A percentile compares a stretch with the other conserved stretches of the same genome.
These are phyloP conservation scores for Sarcophaga variegata DNA, from an alignment of 2,888 invertebrate species.

Conservation along the genomic window DNA sequence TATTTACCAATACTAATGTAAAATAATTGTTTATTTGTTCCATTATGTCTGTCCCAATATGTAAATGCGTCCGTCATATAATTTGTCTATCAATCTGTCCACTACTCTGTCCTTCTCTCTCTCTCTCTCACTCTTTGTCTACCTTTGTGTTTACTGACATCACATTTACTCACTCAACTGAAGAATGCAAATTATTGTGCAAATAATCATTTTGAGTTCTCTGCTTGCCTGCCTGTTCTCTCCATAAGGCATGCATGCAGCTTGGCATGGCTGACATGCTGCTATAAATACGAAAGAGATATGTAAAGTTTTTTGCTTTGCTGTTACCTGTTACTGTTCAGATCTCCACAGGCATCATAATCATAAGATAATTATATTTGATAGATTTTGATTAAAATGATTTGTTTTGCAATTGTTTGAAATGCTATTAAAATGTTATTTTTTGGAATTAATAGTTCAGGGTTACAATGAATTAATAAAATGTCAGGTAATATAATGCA, in stretches of 20 bases:
- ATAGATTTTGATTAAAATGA: neutral
- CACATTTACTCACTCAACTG: neutral
- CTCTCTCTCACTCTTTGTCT: too few species aligned
- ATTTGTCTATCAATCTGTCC: slow-evolving; percentile 3
- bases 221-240: neutral
- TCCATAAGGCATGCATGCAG: neutral
- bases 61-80: neutral
- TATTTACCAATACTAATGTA: slow-evolving; percentile 38
- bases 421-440: neutral
- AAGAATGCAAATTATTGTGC: neutral
- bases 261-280: neutral
- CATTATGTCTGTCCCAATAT: neutral
- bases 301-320: too few species aligned
- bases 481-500: neutral
- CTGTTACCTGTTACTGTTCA: too few species aligned
- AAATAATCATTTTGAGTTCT: neutral
- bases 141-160: too few species aligned
- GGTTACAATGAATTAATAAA: neutral
- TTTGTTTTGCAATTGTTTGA: neutral
- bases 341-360: neutral
- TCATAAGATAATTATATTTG: slow-evolving; percentile 1
- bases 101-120: neutral
- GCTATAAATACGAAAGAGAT: too few species aligned
- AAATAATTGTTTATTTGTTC: slow-evolving; percentile 31
- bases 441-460: slow-evolving; percentile 1